Conservation (phyloP, 1,140 invertebrate genomes). For the Manduca sexta region DNA sequence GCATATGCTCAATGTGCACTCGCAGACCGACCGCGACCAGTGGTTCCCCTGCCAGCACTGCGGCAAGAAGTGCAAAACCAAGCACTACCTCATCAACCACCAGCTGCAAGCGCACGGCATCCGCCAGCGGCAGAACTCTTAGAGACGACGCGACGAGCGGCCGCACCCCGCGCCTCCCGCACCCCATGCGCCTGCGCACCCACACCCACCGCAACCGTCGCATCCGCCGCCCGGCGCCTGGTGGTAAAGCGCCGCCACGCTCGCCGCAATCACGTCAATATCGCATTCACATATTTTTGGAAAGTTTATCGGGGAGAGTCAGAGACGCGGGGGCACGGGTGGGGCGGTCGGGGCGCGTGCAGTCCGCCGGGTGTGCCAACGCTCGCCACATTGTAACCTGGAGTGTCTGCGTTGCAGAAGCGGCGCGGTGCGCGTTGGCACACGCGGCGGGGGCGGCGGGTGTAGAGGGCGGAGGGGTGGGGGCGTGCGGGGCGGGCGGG, state of each 20-base stretch:
- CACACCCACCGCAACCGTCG: slow-evolving; percentile 83
- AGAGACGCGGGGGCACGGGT: slow-evolving; percentile 2
- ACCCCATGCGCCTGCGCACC: slow-evolving; percentile 80
- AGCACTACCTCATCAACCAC: slow-evolving; percentile 85
- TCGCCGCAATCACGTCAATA: slow-evolving; percentile 11
- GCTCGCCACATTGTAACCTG: slow-evolving; percentile 36
- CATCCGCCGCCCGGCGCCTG: slow-evolving; percentile 53
- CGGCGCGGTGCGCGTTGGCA: slow-evolving; percentile 56
- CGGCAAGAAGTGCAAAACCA: slow-evolving; percentile 84
- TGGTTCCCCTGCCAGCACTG: slow-evolving; percentile 82
- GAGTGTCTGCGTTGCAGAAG: slow-evolving; percentile 71
- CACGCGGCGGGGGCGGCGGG: slow-evolving; percentile 45
- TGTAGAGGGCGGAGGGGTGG: slow-evolving; percentile 28
- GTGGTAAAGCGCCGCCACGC: slow-evolving; percentile 30
- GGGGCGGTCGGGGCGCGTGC: too few relatives aligned
- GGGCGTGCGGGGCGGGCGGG: slow-evolving; percentile 26
- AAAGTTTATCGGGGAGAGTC: slow-evolving; percentile 34
- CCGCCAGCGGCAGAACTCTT: slow-evolving; percentile 75
- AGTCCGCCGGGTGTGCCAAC: slow-evolving; percentile 41
- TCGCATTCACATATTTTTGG: slow-evolving; percentile 56
- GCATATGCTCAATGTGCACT: slow-evolving; percentile 83
- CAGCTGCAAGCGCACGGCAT: slow-evolving; percentile 83
- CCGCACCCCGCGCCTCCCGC: slow-evolving; percentile 79
- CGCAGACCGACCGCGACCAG: slow-evolving; percentile 79
- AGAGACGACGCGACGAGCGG: slow-evolving; percentile 77